A percentile compares a stretch with the other conserved stretches of the same genome.
These are phyloP conservation scores for Coilia nasus DNA, from an alignment of 2,797 vertebrate genomes.

Conservation along the genomic window DNA sequence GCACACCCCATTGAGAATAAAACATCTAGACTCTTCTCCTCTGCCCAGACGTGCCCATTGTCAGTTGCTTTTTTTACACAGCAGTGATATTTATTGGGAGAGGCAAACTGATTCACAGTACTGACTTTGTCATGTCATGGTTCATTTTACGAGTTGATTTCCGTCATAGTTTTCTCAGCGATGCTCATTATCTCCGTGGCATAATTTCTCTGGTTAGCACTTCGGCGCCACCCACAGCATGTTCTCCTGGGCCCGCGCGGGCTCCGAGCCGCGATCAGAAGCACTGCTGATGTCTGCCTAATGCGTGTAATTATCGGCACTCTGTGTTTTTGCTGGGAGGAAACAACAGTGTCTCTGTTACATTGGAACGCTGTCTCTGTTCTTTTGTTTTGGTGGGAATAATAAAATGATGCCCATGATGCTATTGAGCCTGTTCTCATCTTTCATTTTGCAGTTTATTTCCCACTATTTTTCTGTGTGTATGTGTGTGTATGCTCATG, in stretches of 20 bases:
- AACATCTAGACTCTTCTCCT: background rate
- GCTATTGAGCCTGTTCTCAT: constrained; percentile 17
- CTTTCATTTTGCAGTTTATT: background rate
- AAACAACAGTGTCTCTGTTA: constrained; percentile 27
- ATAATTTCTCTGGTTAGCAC: constrained; percentile 78
- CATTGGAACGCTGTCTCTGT: constrained; percentile 42
- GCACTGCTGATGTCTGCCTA: constrained; percentile 7
- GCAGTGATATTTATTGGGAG: constrained; percentile 18
- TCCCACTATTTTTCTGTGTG: constrained; percentile 15
- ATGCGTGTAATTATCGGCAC: background rate
- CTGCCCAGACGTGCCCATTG: background rate
- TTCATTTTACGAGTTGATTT: constrained; percentile 19
- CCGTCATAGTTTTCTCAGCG: background rate
- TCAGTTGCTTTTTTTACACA: background rate
- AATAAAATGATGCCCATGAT: constrained; percentile 48
- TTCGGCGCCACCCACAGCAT: constrained; percentile 82
- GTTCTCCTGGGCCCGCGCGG: constrained; percentile 85
- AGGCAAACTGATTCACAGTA: background rate
- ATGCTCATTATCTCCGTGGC: background rate
- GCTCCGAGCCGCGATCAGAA: constrained; percentile 39
- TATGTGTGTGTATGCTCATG: background rate
- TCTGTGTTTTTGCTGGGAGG: constrained; percentile 5
- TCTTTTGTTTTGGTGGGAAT: constrained; percentile 53
- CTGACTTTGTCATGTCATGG: constrained; percentile 9
- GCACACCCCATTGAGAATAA: background rate